A percentile compares a stretch with the other conserved stretches of the same genome.
Conservation (phyloP, 2,113 vertebrate species). For the Edolisoma coerulescens region DNA sequence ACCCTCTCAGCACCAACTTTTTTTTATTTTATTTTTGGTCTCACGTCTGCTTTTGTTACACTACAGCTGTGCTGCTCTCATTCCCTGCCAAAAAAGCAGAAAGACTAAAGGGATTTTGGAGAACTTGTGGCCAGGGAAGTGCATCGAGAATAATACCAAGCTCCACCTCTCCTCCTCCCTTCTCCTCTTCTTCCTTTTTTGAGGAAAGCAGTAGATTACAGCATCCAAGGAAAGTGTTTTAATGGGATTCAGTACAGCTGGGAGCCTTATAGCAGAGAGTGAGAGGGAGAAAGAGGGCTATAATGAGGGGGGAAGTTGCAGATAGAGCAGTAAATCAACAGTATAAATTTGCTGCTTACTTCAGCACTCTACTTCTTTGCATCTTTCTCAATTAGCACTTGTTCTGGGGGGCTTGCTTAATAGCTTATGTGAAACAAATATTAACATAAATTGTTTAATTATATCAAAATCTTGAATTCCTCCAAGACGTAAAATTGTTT, state of each 20-base stretch:
- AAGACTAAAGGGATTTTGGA: conserved; percentile 41
- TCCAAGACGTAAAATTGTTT: conserved; percentile 71
- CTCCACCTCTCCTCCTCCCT: neutral
- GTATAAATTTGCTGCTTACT: conserved; percentile 38
- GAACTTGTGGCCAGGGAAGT: conserved; percentile 17
- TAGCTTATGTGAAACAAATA: conserved; percentile 75
- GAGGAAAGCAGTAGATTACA: conserved; percentile 18
- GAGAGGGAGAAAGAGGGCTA: neutral
- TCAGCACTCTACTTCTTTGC: conserved; percentile 55
- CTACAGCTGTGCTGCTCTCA: conserved; percentile 19
- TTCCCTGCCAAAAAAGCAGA: conserved; percentile 23
- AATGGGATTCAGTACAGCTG: conserved; percentile 49
- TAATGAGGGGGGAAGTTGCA: conserved; percentile 28
- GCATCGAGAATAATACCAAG: neutral
- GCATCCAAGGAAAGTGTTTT: conserved; percentile 27
- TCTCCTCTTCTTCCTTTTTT: neutral
- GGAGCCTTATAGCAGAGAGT: conserved; percentile 24
- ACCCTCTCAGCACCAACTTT: conserved; percentile 59
- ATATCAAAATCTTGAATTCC: conserved; percentile 70
- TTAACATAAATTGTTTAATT: conserved; percentile 78
- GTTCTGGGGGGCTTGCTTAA: conserved; percentile 66
- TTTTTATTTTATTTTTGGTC: neutral
- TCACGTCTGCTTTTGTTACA: conserved; percentile 33
- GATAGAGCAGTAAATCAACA: conserved; percentile 48
- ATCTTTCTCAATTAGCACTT: conserved; percentile 68